These are phyloP conservation scores for Machaerirhynchus nigripectus DNA, from an alignment of 2,113 vertebrate genomes.

Conservation along the genomic window DNA sequence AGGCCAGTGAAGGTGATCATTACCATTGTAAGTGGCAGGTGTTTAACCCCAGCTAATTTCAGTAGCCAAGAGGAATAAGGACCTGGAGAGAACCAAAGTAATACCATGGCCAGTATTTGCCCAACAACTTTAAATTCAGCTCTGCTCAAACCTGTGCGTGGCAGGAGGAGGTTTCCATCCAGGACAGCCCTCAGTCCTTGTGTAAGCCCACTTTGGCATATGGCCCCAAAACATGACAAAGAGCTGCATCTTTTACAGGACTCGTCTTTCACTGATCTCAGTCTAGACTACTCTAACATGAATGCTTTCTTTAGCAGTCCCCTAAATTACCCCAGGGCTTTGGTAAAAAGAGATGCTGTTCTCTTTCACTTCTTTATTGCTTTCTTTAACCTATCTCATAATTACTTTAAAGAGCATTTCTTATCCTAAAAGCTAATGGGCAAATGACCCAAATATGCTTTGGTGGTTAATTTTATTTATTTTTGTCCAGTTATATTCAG, in stretches of 20 bases:
- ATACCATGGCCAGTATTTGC: background rate
- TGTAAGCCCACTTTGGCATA: rapidly evolving
- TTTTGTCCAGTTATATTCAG: background rate
- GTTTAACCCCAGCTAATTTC: background rate
- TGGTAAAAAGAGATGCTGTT: background rate
- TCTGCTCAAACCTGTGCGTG: rapidly evolving
- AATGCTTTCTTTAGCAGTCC: background rate
- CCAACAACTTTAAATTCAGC: background rate
- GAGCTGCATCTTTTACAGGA: background rate
- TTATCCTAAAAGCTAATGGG: background rate
- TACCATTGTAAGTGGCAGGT: background rate
- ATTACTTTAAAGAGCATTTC: background rate
- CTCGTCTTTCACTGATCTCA: background rate
- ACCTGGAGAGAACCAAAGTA: background rate
- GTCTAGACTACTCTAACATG: background rate
- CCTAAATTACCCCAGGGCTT: background rate
- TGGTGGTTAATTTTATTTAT: background rate
- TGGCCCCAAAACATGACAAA: background rate
- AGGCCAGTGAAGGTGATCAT: background rate
- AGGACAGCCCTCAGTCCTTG: background rate
- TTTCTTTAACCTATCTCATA: background rate
- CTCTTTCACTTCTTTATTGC: background rate
- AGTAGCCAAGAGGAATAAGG: background rate
- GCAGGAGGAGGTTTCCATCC: background rate
- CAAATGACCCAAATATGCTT: background rate